Conservation (phyloP, 2,888 invertebrate genomes). For the Pollenia amentaria region DNA sequence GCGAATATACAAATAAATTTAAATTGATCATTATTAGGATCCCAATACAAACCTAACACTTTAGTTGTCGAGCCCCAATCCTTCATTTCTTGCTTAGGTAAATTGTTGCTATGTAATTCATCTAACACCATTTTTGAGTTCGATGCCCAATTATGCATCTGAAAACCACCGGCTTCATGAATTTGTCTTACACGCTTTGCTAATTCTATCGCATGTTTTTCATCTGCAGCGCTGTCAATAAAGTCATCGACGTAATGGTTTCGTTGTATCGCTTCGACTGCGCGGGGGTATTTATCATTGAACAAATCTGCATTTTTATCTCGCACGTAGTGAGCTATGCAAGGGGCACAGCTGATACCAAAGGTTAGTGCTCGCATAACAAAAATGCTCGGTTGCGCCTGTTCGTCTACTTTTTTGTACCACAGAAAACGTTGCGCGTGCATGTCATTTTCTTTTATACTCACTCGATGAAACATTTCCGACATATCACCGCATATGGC, state of each 20-base stretch:
- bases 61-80: slow-evolving; percentile 50
- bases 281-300: slow-evolving; percentile 72
- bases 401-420: neutral
- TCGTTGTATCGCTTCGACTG: slow-evolving; percentile 75
- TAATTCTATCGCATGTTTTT: slow-evolving; percentile 42
- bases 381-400: neutral
- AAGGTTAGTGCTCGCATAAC: slow-evolving; percentile 8
- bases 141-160: neutral
- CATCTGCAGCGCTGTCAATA: slow-evolving; percentile 48
- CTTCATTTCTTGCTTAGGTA: neutral
- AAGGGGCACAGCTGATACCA: neutral
- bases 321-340: slow-evolving; percentile 10
- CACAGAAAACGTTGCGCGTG: slow-evolving; percentile 20
- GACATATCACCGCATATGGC: slow-evolving; percentile 72
- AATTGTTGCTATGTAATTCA: neutral
- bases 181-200: slow-evolving; percentile 24
- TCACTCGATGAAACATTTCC: slow-evolving; percentile 72
- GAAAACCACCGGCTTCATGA: neutral
- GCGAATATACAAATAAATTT: slow-evolving; percentile 18
- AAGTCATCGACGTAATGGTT: slow-evolving; percentile 76
- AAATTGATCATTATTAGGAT: slow-evolving; percentile 24
- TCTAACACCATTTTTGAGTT: neutral
- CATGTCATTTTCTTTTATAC: slow-evolving; percentile 59
- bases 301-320: neutral
- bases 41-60: slow-evolving; percentile 37